These are phyloP conservation scores for Magallana ariakensis DNA, from an alignment of 1,140 invertebrate species.

Conservation along the genomic window DNA sequence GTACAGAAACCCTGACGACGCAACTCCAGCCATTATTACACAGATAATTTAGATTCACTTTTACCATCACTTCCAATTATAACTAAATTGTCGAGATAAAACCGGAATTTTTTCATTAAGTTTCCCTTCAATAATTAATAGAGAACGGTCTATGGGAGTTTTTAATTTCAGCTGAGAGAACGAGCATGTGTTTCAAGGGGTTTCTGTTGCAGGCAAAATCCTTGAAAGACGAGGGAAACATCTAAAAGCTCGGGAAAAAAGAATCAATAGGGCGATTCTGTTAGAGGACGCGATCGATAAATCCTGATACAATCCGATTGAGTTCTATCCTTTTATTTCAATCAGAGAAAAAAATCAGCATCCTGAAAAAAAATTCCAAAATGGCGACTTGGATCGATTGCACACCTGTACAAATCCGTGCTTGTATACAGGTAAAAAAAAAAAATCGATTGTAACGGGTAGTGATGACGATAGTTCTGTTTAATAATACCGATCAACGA, in stretches of 20 bases:
- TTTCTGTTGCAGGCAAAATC: neutral
- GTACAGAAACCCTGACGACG: neutral
- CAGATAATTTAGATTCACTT: neutral
- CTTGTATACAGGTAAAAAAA: conserved; percentile 6
- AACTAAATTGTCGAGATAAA: neutral
- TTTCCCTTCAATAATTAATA: neutral
- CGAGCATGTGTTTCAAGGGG: neutral
- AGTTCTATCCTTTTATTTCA: conserved; percentile 7
- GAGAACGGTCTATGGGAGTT: neutral
- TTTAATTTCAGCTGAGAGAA: conserved; percentile 4
- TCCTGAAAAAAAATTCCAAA: neutral
- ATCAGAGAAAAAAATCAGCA: conserved; percentile 20
- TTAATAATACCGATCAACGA: neutral
- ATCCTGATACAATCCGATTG: conserved; percentile 13
- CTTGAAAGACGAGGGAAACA: conserved; percentile 12
- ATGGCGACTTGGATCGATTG: conserved; percentile 1
- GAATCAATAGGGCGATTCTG: conserved; percentile 16
- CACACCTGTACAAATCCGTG: conserved; percentile 21
- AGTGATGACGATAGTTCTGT: neutral
- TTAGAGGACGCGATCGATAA: conserved; percentile 1
- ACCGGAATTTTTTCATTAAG: conserved; percentile 32
- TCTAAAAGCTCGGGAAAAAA: conserved; percentile 1
- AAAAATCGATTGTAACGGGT: neutral
- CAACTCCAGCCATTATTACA: neutral
- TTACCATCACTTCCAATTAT: conserved; percentile 1